Evolutionary conservation across 2,888 invertebrate genomes (phyloP), one percentile per base, ranked within the genome.

Genomic region (Acanthoscelides obtectus): DNA sequence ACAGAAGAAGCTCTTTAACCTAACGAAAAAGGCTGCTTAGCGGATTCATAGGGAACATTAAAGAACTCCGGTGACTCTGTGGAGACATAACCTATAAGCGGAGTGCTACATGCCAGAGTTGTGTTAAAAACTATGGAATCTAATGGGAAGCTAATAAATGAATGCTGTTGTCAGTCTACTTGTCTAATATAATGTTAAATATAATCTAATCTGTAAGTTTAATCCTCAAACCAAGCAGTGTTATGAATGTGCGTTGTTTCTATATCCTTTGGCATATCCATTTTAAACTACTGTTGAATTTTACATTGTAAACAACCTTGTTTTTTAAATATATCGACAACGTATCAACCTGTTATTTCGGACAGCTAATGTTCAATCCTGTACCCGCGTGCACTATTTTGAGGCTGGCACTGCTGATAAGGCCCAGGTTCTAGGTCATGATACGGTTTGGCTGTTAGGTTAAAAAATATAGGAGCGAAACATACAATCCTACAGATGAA

Each of bases 291-390:
- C 64, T 22, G 64, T 2, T 67, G 27, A 45, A 65, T 68, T 69
- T 69, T 69, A 69, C 20, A 64, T 71, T 69, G 19, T 71, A 69
- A 71, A 66, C 64, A 70, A 69, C 67, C 70, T 70, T 70, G 71
- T 63, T 68, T 71, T 68, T 68, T 68, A 71, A 71, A 27, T 71
- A 71, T 45, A 45, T 45, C 45, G 45, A 45, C 45, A 45, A 45
- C 45, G 45, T 45, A 45, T 45, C 45, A 45, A 45, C 45, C 45
- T 45, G 45, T 45, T 45, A 45, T 45, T 45, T 45, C 45, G 45
- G 45, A 45, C 17, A 45, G 45, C 45, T 45, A 45, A 17, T 45
- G 45, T 45, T 45, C 17, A 45, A 45, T 45, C 45, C 12, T 45
- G 45, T 45, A 45, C 45, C 45, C 8, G 45, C 17, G 45, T 45